phyloP scores from a whole-genome alignment of 2,113 vertebrate genomes.

The Turdus rufiventris region DNA sequence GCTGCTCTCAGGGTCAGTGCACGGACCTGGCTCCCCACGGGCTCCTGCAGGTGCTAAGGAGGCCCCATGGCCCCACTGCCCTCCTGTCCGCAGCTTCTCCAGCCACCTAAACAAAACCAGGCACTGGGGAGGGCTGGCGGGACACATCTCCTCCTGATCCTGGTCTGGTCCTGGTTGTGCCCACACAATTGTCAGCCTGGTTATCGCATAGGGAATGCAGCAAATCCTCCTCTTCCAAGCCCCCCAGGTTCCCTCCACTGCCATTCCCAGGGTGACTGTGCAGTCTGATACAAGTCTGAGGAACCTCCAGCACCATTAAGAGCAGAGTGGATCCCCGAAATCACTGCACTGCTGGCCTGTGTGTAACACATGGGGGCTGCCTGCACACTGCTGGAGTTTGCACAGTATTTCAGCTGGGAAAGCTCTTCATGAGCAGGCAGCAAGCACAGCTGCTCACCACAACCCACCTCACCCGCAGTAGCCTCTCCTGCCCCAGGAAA shows the following conservation, averaged over 20 bases:
- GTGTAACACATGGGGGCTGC: background rate
- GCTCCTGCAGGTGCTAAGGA: accelerated
- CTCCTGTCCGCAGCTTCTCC: background rate
- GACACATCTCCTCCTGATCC: background rate
- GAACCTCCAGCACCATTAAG: accelerated
- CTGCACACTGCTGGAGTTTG: background rate
- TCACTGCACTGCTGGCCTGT: accelerated
- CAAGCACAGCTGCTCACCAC: background rate
- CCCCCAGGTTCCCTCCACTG: background rate
- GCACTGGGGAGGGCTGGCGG: background rate
- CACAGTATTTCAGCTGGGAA: background rate
- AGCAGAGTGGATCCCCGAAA: background rate
- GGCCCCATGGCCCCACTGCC: background rate
- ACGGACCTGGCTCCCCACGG: accelerated
- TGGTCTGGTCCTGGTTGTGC: background rate
- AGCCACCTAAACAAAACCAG: background rate
- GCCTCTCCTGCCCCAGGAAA: background rate
- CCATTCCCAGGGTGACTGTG: background rate
- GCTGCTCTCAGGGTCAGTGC: accelerated
- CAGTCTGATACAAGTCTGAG: background rate
- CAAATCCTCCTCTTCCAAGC: background rate
- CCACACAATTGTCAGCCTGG: accelerated
- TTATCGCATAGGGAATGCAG: background rate
- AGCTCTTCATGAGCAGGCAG: background rate
- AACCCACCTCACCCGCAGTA: accelerated